Evolutionary conservation across 2,113 vertebrate species (phyloP).

Genomic region (Nothocercus nigrocapillus): DNA sequence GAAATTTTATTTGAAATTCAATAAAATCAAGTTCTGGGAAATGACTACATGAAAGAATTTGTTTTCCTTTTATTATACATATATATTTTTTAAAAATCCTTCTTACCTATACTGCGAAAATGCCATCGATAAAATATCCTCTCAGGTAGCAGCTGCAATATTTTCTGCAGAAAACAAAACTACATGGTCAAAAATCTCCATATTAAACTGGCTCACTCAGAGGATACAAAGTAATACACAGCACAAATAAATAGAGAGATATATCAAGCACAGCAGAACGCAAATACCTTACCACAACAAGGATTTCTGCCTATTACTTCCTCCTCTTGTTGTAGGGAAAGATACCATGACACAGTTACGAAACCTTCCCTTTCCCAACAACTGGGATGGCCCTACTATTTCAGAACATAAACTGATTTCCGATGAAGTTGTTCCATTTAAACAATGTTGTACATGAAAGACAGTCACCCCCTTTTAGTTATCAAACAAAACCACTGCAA

Average conservation of each 20-base stretch:
- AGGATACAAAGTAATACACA: not conserved
- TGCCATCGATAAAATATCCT: constrained; percentile 98
- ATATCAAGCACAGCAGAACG: not conserved
- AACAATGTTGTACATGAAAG: not conserved
- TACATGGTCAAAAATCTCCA: not conserved
- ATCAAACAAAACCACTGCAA: not conserved
- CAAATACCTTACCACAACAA: not conserved
- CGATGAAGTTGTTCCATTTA: not conserved
- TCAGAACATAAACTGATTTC: not conserved
- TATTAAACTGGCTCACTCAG: not conserved
- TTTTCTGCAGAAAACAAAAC: constrained; percentile 88
- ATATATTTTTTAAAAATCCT: not conserved
- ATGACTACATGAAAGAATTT: not conserved
- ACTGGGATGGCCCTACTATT: not conserved
- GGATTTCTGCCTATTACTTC: not conserved
- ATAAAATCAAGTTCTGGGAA: not conserved
- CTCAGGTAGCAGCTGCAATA: constrained; percentile 96
- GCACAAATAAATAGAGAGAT: not conserved
- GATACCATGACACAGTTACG: no score
- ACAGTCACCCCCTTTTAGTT: not conserved
- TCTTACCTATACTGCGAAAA: constrained; percentile 99
- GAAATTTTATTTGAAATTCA: not conserved
- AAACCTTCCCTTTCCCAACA: not conserved
- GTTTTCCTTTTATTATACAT: not conserved
- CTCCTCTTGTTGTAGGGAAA: not conserved